phyloP scores from a whole-genome alignment of 1,140 invertebrate species.

The Papilio dardanus region DNA sequence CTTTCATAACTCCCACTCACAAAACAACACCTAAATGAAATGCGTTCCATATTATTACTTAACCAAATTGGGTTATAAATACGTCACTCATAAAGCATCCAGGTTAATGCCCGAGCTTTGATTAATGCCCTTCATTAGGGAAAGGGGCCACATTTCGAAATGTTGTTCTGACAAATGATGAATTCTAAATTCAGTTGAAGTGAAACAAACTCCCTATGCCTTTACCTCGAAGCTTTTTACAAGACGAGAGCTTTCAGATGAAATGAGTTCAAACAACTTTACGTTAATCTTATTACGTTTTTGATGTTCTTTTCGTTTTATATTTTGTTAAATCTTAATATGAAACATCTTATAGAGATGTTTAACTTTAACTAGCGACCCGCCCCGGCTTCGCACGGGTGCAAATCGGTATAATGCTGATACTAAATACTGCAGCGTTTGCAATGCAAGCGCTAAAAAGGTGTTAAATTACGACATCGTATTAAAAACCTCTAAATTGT shows the following conservation, averaged over 20 bases:
- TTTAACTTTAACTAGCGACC: too few species aligned
- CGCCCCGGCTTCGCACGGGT: too few species aligned
- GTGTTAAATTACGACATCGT: too few species aligned
- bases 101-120: conserved; percentile 14
- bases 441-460: too few species aligned
- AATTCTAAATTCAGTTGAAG: conserved; percentile 12
- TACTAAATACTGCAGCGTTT: too few species aligned
- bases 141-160: conserved; percentile 7
- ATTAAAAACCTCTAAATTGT: too few species aligned
- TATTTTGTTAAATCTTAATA: background rate
- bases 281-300: conserved; percentile 3
- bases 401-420: too few species aligned
- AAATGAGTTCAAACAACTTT: conserved; percentile 22
- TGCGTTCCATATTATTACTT: conserved; percentile 12
- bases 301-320: background rate
- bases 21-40: conserved; percentile 8
- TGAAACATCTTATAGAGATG: background rate
- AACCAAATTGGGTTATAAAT: conserved; percentile 18
- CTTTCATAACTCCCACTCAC: background rate
- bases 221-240: background rate
- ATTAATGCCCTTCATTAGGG: conserved; percentile 20
- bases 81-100: conserved; percentile 6
- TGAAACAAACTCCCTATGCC: background rate
- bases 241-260: conserved; percentile 3
- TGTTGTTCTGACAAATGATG: conserved; percentile 18